A percentile compares a stretch with the other conserved stretches of the same genome.
These are phyloP conservation scores for Hetaerina americana DNA, from an alignment of 1,140 invertebrate genomes.

Conservation along the genomic window DNA sequence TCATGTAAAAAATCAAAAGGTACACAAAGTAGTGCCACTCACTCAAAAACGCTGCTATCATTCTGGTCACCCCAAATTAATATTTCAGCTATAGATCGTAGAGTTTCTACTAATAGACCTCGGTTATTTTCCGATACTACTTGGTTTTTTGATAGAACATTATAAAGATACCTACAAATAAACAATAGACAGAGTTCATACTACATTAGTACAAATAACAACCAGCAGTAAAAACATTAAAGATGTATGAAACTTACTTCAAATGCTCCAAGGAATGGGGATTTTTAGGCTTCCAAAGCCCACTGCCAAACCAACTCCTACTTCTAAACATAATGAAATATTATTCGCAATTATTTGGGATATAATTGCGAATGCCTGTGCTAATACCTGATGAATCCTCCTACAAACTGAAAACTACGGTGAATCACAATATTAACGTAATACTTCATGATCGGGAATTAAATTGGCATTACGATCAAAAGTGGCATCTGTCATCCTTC, in stretches of 20 bases:
- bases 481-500: too few species aligned
- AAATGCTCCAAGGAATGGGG: constrained; percentile 90
- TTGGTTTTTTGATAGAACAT: constrained; percentile 91
- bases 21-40: constrained; percentile 34
- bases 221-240: not conserved
- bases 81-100: constrained; percentile 96
- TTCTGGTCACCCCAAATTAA: constrained; percentile 99
- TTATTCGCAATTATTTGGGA: too few species aligned
- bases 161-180: constrained; percentile 68
- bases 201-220: not conserved
- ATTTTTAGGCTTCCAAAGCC: constrained; percentile 86
- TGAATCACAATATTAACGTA: too few species aligned
- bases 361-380: too few species aligned
- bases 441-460: too few species aligned
- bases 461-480: too few species aligned
- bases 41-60: constrained; percentile 99
- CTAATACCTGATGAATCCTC: too few species aligned
- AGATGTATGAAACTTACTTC: constrained; percentile 47
- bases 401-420: too few species aligned
- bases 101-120: constrained; percentile 88
- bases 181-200: not conserved
- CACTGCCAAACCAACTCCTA: constrained; percentile 74
- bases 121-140: constrained; percentile 91
- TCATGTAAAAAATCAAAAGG: not conserved
- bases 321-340: constrained; percentile 78